Base-by-base conservation (phyloP, 2,888 invertebrate species). In the Meliscaeva auricollis region DNA sequence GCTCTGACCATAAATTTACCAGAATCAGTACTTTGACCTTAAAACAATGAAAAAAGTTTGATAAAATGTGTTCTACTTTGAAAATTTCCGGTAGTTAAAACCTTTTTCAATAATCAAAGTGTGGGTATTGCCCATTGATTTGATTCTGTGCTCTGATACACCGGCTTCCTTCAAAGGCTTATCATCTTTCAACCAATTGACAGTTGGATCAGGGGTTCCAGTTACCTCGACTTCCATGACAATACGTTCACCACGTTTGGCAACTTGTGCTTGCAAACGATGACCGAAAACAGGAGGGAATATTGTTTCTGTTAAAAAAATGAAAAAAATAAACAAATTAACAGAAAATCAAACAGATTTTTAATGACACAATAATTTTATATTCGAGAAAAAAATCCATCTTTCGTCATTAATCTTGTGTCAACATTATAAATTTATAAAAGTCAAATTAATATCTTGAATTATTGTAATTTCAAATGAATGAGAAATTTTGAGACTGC, bases 261-360 rank as follows among this genome's bases (percentile, higher is more conserved):
- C 94, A 9, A 95, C 95, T 91, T 95, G 95, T 4, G 96, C 95
- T 92, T 96, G 96, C 62, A 97, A 93, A 69, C 96, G 94, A 88
- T 96, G 94, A 2, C 96, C 95, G 91, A 97, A 96, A 60, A 96
- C 96, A 46, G 97, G 97, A 41, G 96, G 96, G 89, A 96, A 96
- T 87, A 96, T 94, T 32, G 95, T 95, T 92, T 96, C 96, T 96
- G 91, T 38, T 76, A 50, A 20, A 17, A 22, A 6, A 35, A 73
- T 76, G 48, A 20, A 17, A 22, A 6, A 35, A 73, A 11, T n/a
- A 48, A 5, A 30, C 26, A 26, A 26, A 26, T 26, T 26, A 2
- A n/a, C n/a, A 35, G 13, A 35, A n/a, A 46, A 26, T 17, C n/a
- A 17, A 1, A 30, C 30, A 13, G 3, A 30, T 30, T 54, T 54